Base-by-base conservation (phyloP, 2,888 invertebrate genomes). In the Limnephilus auricula region DNA sequence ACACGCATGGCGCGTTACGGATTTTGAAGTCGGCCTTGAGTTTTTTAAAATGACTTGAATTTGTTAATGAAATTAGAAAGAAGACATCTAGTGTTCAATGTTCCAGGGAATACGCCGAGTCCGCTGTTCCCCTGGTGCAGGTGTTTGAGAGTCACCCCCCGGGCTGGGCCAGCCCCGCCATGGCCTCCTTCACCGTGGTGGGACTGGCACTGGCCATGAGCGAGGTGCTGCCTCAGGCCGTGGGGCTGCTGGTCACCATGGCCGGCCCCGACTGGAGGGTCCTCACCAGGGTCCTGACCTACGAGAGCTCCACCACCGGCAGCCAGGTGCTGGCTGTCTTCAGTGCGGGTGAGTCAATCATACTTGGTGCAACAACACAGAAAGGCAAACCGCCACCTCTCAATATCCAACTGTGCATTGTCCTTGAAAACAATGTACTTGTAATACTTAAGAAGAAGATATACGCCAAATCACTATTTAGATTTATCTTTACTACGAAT, bases 291-390 rank as follows among this genome's bases (percentile, higher is more conserved):
- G 96, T 96, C 2, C 95, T 97, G 94, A 96, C 96, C 25, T 97
- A 96, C 92, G 96, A 96, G 94, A 96, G 96, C 93, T 94, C 96
- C 4, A 95, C 96, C 15, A 97, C 97, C 84, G 97, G 97, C 50
- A 97, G 97, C 92, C 97, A 97, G 3, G 96, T 97, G 2, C 94
- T 97, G 40, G 97, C 97, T n/a, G 96, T 97, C 78, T 97, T 97
- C 93, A 96, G 96, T 90, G 96, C 96, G 94, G 97, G 97, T 96
- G 93, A 78, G 34, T 86, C 65, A 65, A 9, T n/a, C 25, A 65
- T n/a, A 65, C 65, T 65, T 25, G 65, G 65, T 65, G 50, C 65
- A 9, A 65, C 25, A 25, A 65, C 6, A 65, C 9, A 65, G 18
- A 18, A 65, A 65, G 6, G 50, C 50, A 6, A 65, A 65, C 50